phyloP scores from a whole-genome alignment of 2,797 vertebrate genomes.

The Urocyon cinereoargenteus region DNA sequence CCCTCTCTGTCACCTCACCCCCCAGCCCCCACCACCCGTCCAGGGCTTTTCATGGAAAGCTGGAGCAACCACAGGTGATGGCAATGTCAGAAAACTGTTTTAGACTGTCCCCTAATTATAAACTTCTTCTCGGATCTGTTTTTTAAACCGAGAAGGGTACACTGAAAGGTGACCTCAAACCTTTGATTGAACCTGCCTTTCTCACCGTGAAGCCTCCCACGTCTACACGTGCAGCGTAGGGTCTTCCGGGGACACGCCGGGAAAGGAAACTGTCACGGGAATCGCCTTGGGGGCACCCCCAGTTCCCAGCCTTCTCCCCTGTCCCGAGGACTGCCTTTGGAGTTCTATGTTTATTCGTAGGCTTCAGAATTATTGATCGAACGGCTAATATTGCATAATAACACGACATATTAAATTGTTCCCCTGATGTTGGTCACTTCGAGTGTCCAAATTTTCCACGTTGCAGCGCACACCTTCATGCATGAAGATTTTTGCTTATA shows the following conservation, averaged over 20 bases:
- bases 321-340: neutral
- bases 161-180: neutral
- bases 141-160: neutral
- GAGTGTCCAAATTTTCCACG: neutral
- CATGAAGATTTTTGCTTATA: neutral
- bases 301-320: neutral
- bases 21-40: fast-evolving
- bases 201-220: neutral
- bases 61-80: neutral
- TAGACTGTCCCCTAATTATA: neutral
- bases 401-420: neutral
- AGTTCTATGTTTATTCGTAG: neutral
- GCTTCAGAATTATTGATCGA: neutral
- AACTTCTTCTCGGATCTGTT: neutral
- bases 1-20: neutral
- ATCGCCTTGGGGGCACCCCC: neutral
- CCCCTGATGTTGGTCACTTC: neutral
- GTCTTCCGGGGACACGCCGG: neutral
- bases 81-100: neutral
- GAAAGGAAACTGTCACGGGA: neutral
- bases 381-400: neutral
- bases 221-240: neutral
- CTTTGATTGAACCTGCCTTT: neutral
- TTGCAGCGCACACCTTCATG: neutral
- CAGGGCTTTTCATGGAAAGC: neutral